Conservation (phyloP, 2,888 invertebrate species). For the Drosophila emarginata region DNA sequence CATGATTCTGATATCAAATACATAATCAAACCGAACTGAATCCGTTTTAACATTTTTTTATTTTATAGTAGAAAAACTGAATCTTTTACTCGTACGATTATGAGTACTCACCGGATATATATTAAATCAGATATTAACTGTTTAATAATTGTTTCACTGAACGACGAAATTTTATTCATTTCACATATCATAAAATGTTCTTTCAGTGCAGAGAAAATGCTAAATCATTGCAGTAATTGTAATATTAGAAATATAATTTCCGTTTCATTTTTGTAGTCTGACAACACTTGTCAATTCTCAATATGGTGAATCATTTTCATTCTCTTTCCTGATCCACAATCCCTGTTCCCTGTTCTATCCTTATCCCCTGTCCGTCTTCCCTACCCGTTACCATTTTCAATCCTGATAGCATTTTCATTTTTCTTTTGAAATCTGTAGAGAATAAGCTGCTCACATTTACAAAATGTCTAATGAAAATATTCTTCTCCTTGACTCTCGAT, state of each 20-base stretch:
- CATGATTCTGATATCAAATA: too few relatives aligned
- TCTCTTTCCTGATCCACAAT: conserved; percentile 8
- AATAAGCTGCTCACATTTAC: conserved; percentile 71
- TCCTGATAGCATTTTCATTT: neutral
- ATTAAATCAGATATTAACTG: too few relatives aligned
- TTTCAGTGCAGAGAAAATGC: neutral
- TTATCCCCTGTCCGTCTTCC: neutral
- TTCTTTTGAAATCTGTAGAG: conserved; percentile 34
- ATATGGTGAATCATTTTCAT: conserved; percentile 23
- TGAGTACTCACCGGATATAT: too few relatives aligned
- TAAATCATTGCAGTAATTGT: neutral
- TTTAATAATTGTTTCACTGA: neutral
- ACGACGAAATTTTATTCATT: neutral
- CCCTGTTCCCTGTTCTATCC: neutral
- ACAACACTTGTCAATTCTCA: neutral
- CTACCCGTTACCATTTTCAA: neutral
- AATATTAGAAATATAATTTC: neutral
- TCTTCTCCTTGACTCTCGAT: conserved; percentile 40
- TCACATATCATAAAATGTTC: too few relatives aligned
- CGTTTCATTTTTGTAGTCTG: neutral
- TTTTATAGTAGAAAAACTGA: too few relatives aligned
- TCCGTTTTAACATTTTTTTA: too few relatives aligned
- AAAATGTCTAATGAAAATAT: conserved; percentile 76
- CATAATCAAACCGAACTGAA: too few relatives aligned
- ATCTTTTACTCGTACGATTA: too few relatives aligned